Base-by-base conservation (phyloP, 2,797 vertebrate genomes). In the Morelia viridis region DNA sequence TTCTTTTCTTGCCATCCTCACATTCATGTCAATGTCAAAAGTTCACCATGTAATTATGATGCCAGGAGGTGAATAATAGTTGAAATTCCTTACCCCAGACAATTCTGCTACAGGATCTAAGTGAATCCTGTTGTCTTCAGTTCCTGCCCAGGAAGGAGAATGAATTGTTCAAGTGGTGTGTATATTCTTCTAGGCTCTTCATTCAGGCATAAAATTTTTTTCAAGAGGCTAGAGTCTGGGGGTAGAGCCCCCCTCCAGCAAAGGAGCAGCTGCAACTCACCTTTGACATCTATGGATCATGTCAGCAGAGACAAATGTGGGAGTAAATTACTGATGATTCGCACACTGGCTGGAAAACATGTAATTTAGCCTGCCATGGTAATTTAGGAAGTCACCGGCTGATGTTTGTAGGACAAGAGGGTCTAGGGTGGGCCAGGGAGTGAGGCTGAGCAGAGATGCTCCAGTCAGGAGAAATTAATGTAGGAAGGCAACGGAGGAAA, bases 1-100 rank as follows among this genome's bases (percentile, higher is more conserved):
- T 88, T 50, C 58, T 94, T 94, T 96, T 95, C 96, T 96, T 95
- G 94, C 88, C 91, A 90, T 7, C 61, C 90, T 91, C 91, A 89
- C 89, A 41, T 50, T 89, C 85, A 31, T 87, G 90, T 80, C 61
- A 56, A 50, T 3, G 0, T 90, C 94, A 90, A 56, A 94, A 94
- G 95, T 95, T 95, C 96, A 94, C 58, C 88, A 58, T 65, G 4
- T 53, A 94, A 95, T 95, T 85, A 95, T 0, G 0, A 76, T 93
- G 93, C 46, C 85, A 76, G 31, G 94, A 94, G 91, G 71, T 76
- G 94, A 93, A 84, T 26, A 95, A 94, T 68, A 92, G 91, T 90
- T 95, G 90, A 65, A 92, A 95, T 94, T 95, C 94, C 90, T 95
- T 0, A 0, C 28, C 61, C 53, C 93, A 80, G 56, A 58, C 41